Evolutionary conservation across 2,797 vertebrate genomes (phyloP).

Genomic region (Pangasius djambal): DNA sequence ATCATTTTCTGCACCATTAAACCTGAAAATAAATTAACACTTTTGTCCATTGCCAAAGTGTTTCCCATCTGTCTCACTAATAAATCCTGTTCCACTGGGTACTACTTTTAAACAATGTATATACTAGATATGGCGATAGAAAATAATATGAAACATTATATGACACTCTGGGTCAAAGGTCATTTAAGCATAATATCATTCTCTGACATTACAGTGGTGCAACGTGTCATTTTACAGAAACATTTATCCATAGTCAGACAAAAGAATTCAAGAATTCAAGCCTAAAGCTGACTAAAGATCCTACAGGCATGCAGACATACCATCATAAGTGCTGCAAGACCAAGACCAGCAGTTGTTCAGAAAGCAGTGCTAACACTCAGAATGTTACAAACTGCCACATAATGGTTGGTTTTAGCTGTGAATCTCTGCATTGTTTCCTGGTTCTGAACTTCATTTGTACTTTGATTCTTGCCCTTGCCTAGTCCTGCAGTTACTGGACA

Average conservation of each 20-base stretch:
- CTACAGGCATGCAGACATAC: too few species aligned
- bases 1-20: constrained; percentile 77
- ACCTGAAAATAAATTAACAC: constrained; percentile 72
- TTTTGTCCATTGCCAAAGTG: constrained; percentile 70
- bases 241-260: not conserved
- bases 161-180: constrained; percentile 26
- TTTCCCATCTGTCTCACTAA: constrained; percentile 74
- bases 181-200: constrained; percentile 14
- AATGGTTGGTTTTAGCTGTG: not conserved
- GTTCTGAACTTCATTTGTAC: not conserved
- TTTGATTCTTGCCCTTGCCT: not conserved
- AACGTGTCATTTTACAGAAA: not conserved
- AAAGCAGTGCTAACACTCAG: not conserved
- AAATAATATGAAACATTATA: constrained; percentile 2
- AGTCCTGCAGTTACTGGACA: not conserved
- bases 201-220: constrained; percentile 3
- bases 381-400: not conserved
- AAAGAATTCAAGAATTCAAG: not conserved
- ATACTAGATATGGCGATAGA: not conserved
- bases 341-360: not conserved
- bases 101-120: constrained; percentile 12
- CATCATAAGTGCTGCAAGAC: not conserved
- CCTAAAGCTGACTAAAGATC: not conserved
- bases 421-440: not conserved
- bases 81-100: constrained; percentile 45